These are phyloP conservation scores for Euborellia annulipes DNA, from an alignment of 1,140 invertebrate species.

Conservation along the genomic window DNA sequence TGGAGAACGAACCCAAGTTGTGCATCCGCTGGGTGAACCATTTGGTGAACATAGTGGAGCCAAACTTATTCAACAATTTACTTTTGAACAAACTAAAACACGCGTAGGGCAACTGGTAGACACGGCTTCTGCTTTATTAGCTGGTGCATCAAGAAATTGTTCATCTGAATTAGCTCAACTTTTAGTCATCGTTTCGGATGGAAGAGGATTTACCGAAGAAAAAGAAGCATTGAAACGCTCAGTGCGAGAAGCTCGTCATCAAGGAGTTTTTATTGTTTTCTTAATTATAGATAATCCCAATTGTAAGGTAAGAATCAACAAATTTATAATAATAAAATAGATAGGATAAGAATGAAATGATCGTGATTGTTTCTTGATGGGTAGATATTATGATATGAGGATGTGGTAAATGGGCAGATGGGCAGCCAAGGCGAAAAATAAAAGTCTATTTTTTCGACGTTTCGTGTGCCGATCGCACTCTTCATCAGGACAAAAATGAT, in stretches of 20 bases:
- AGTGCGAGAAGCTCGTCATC: conserved; percentile 59
- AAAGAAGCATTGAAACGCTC: conserved; percentile 56
- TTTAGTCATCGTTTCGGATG: conserved; percentile 86
- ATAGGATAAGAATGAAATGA: no score
- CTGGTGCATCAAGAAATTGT: conserved; percentile 29
- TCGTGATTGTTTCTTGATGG: no score
- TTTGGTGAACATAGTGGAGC: conserved; percentile 71
- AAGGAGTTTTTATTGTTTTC: conserved; percentile 85
- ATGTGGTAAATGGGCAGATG: no score
- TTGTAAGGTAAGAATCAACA: conserved; percentile 67
- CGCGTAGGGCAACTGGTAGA: conserved; percentile 65
- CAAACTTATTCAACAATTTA: conserved; percentile 54
- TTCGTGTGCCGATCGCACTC: no score
- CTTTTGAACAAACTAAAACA: conserved; percentile 68
- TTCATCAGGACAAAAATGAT: no score
- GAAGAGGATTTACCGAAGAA: conserved; percentile 82
- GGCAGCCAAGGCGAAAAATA: no score
- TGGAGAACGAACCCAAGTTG: conserved; percentile 66
- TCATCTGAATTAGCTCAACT: conserved; percentile 62
- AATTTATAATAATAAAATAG: no score
- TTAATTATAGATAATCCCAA: conserved; percentile 88
- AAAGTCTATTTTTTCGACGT: no score
- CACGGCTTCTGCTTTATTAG: conserved; percentile 53
- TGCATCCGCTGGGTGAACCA: conserved; percentile 73
- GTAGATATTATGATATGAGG: no score